Evolutionary conservation across 2,797 vertebrate species (phyloP), one percentile per base, ranked within the genome.

Genomic region (Chrysocyon brachyurus): DNA sequence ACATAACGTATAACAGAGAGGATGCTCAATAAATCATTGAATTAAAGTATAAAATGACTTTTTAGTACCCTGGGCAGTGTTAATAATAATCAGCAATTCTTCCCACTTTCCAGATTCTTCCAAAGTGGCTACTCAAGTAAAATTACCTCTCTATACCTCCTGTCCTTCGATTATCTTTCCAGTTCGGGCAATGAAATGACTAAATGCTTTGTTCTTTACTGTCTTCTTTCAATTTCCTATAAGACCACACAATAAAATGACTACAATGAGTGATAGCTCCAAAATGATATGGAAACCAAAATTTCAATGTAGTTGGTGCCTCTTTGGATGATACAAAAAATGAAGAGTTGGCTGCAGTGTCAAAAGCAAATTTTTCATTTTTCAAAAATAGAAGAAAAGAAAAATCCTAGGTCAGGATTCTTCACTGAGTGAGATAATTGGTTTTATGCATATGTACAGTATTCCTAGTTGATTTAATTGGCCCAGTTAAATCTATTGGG

Each of bases 171-270:
- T 61, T 24, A n/a, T 68, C 78, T 49, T 96, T 83, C 49, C 19
- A 82, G 40, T 31, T 91, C 28, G 57, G 64, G 73, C 56, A 70
- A 31, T 0, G 19, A n/a, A 36, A 72, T 40, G 28, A 93, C 15
- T 9, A 68, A 92, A 46, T 33, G 16, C 46, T 33, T 94, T 84
- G 72, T 56, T 97, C 61, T 90, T 59, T 49, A 91, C 28, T 46
- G 28, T 73, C 15, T 36, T 64, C 78, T 61, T 85, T 91, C 66
- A 54, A 16, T 79, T 73, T 94, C 31, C 87, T 22, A 0, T 8
- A 49, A 49, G n/a, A 22, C 24, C 63, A 21, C 4, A 33, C 63
- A 49, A 57, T 12, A 21, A 64, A 94, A 87, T 26, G 3, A 31
- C 11, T 19, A 52, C 52, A 63, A 33, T 28, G 66, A 61, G 31